Evolutionary conservation across 2,888 invertebrate species (phyloP).

Genomic region (Trissoscelio sp.): DNA sequence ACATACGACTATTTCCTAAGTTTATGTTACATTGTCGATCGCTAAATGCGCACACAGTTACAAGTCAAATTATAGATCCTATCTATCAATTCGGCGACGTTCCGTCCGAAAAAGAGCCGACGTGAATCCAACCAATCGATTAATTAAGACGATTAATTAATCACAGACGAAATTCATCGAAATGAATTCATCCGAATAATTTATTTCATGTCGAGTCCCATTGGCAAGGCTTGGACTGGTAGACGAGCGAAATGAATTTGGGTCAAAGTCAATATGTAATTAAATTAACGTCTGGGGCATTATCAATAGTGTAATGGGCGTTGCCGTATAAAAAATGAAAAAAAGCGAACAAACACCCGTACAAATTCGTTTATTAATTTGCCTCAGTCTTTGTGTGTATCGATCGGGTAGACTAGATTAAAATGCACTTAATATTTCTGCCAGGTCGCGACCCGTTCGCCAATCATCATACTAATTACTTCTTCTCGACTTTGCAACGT

Average conservation of each 20-base stretch:
- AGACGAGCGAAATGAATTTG: background rate
- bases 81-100: background rate
- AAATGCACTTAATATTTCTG: constrained; percentile 34
- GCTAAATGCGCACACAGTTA: constrained; percentile 38
- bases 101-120: constrained; percentile 8
- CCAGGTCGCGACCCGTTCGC: constrained; percentile 1
- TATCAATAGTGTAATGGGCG: constrained; percentile 5
- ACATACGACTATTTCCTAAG: constrained; percentile 34
- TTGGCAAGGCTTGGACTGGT: background rate
- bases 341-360: constrained; percentile 13
- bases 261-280: constrained; percentile 21
- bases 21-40: constrained; percentile 53
- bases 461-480: constrained; percentile 26
- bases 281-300: constrained; percentile 12
- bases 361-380: constrained; percentile 25
- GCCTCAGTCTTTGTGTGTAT: constrained; percentile 39
- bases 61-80: background rate
- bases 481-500: constrained; percentile 24
- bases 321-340: constrained; percentile 16
- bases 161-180: background rate
- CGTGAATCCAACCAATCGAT: background rate
- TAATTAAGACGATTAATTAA: background rate
- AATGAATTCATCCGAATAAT: background rate
- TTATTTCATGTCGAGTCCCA: background rate
- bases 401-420: constrained; percentile 39